These are phyloP conservation scores for Cordilura impudica DNA, from an alignment of 2,888 invertebrate genomes.

Conservation along the genomic window DNA sequence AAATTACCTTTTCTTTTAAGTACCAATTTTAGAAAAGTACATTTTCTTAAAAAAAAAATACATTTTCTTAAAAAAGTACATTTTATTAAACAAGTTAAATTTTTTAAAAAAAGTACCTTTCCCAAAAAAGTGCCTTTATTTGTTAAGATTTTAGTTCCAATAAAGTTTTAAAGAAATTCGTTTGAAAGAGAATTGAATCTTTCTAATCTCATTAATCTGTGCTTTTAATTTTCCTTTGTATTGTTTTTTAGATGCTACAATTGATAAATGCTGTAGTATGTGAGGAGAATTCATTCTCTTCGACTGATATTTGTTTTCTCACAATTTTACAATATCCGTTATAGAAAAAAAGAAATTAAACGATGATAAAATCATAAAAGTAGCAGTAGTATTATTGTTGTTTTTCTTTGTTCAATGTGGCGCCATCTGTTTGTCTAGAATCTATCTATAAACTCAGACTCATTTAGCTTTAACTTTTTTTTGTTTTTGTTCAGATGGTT, in stretches of 20 bases:
- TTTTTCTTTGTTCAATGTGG: not conserved
- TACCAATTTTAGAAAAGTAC: no score
- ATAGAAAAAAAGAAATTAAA: not conserved
- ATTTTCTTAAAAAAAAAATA: no score
- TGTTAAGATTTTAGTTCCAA: not conserved
- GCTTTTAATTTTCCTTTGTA: not conserved
- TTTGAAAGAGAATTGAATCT: not conserved
- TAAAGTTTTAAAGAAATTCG: not conserved
- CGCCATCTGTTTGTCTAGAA: conserved; percentile 23
- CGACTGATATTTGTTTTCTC: not conserved
- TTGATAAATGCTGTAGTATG: not conserved
- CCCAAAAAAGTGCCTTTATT: no score
- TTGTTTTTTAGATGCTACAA: not conserved
- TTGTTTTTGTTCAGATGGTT: conserved; percentile 2
- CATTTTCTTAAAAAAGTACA: no score
- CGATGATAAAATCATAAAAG: not conserved
- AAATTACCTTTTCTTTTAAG: no score
- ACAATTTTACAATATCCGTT: not conserved
- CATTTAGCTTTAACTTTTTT: not conserved
- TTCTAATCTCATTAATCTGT: not conserved
- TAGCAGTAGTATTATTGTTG: not conserved
- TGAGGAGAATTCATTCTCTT: not conserved
- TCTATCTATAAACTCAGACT: not conserved
- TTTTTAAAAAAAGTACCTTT: no score
- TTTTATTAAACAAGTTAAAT: no score